Percentiles rank a stretch among this genome's conserved stretches.
These are phyloP conservation scores for Spisula solida DNA, from an alignment of 2,888 invertebrate genomes.

Conservation along the genomic window DNA sequence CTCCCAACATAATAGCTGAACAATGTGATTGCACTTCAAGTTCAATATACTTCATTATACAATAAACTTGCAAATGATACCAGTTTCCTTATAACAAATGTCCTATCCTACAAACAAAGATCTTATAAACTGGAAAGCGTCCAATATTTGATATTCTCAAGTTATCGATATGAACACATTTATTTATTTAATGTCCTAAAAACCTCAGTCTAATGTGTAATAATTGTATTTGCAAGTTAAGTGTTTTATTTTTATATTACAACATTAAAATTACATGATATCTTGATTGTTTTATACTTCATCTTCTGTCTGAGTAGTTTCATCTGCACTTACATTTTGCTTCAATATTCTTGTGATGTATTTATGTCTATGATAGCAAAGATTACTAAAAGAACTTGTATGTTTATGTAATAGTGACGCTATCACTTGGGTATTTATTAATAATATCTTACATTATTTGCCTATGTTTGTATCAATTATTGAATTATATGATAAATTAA, in stretches of 20 bases:
- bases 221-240: background rate
- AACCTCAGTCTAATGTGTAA: background rate
- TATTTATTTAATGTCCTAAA: background rate
- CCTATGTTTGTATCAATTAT: too few species aligned
- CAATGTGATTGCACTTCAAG: too few species aligned
- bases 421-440: too few species aligned
- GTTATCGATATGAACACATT: background rate
- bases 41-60: background rate
- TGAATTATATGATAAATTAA: too few species aligned
- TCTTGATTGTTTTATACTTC: background rate
- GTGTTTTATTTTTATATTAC: background rate
- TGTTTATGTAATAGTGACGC: too few species aligned
- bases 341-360: background rate
- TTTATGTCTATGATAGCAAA: background rate
- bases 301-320: background rate
- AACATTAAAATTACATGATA: slow-evolving; percentile 9
- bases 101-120: background rate
- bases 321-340: background rate
- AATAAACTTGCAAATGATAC: background rate
- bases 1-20: too few species aligned
- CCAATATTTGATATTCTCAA: background rate
- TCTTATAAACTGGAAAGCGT: background rate
- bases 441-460: too few species aligned
- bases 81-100: background rate
- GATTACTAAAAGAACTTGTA: too few species aligned